Evolutionary conservation across 2,888 invertebrate species (phyloP).

Genomic region (Sarcophaga caerulescens): DNA sequence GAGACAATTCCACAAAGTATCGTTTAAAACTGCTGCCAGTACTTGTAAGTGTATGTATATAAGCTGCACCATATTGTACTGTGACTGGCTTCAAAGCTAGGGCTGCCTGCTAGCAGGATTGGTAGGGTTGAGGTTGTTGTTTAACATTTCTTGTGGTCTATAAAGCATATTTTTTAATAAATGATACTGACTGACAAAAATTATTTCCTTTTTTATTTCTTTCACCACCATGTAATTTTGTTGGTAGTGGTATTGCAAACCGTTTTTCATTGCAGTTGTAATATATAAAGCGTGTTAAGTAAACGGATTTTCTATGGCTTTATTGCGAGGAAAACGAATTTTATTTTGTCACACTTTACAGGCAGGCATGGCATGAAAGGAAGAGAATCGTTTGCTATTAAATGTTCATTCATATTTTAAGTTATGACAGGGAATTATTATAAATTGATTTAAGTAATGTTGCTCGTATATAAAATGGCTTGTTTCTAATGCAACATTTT

Average conservation of each 20-base stretch:
- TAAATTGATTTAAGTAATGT: constrained; percentile 30
- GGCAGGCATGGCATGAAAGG: not conserved
- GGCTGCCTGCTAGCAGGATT: not conserved
- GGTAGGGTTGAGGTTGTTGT: not conserved
- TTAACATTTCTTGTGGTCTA: constrained; percentile 50
- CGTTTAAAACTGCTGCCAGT: constrained; percentile 15
- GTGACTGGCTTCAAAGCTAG: constrained; percentile 11
- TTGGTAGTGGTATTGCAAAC: constrained; percentile 2
- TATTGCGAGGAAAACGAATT: not conserved
- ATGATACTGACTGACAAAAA: constrained; percentile 51
- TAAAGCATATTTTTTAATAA: constrained; percentile 43
- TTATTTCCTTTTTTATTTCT: constrained; percentile 11
- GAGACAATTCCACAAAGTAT: constrained; percentile 48
- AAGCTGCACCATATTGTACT: constrained; percentile 11
- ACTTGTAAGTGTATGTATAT: not conserved
- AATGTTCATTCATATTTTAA: constrained; percentile 3
- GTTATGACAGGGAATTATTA: not conserved
- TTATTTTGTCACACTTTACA: constrained; percentile 42
- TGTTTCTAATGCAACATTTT: constrained; percentile 1
- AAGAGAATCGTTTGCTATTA: not conserved
- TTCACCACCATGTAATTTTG: constrained; percentile 1
- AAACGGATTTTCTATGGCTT: constrained; percentile 54
- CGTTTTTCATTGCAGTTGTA: not conserved
- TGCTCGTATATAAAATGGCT: not conserved
- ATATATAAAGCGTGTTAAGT: constrained; percentile 50